Conservation (phyloP, 2,797 vertebrate genomes). For the Pseudochirops corinnae region DNA sequence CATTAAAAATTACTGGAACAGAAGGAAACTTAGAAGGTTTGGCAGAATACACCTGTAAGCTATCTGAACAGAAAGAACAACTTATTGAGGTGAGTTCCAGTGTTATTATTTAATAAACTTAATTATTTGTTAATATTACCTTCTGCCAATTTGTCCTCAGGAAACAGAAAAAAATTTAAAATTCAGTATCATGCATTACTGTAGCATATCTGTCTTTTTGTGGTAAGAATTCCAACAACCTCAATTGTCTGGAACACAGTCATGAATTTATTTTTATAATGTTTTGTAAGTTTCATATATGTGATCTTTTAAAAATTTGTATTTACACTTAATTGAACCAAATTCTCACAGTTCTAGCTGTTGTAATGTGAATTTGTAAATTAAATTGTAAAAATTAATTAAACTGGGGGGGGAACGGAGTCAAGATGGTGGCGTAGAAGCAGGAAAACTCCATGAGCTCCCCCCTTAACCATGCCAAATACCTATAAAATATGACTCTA, state of each 20-base stretch:
- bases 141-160: not conserved
- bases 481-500: too few relatives aligned
- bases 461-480: too few relatives aligned
- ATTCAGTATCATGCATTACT: not conserved
- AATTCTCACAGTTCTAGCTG: not conserved
- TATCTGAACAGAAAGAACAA: constrained; percentile 97
- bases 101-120: constrained; percentile 30
- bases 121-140: not conserved
- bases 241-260: not conserved
- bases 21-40: constrained; percentile 97
- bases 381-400: constrained; percentile 22
- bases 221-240: not conserved
- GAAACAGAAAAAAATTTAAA: not conserved
- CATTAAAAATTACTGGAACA: constrained; percentile 92
- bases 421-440: too few relatives aligned
- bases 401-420: too few relatives aligned
- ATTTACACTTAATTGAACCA: constrained; percentile 19
- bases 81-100: constrained; percentile 92
- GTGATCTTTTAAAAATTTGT: not conserved
- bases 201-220: constrained; percentile 10
- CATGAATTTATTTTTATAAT: constrained; percentile 1
- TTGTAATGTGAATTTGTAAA: not conserved
- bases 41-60: constrained; percentile 93
- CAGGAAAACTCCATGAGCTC: too few relatives aligned
- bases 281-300: constrained; percentile 23